phyloP scores from a whole-genome alignment of 2,797 vertebrate species.

The Atherinosoma microstoma region DNA sequence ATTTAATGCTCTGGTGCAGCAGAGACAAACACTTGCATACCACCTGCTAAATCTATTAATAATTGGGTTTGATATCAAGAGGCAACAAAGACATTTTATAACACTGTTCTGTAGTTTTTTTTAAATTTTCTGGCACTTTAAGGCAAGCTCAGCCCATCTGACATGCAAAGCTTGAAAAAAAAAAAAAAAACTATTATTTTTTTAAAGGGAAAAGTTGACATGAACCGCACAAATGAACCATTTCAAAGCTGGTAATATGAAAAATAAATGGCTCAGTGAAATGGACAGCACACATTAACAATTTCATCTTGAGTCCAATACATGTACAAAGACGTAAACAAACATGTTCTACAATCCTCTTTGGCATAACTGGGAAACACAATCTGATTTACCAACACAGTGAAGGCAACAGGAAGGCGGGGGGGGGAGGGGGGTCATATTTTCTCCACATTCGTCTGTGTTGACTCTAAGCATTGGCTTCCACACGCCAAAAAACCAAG shows the following conservation, averaged over 20 bases:
- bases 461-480: conserved; percentile 30
- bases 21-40: conserved; percentile 50
- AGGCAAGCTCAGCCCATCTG: conserved; percentile 8
- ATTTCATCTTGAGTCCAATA: conserved; percentile 26
- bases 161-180: conserved; percentile 23
- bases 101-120: conserved; percentile 2
- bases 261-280: conserved; percentile 61
- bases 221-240: background rate
- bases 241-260: conserved; percentile 37
- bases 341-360: conserved; percentile 53
- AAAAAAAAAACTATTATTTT: conserved; percentile 13
- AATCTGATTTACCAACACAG: conserved; percentile 53
- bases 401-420: conserved; percentile 63
- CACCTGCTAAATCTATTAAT: conserved; percentile 14
- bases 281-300: conserved; percentile 35
- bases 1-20: conserved; percentile 17
- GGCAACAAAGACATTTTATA: conserved; percentile 4
- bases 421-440: conserved; percentile 2
- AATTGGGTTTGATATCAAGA: conserved; percentile 13
- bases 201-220: conserved; percentile 15
- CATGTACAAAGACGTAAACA: conserved; percentile 18
- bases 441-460: conserved; percentile 18
- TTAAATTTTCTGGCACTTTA: conserved; percentile 44
- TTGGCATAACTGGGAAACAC: conserved; percentile 66
- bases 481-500: conserved; percentile 22